These are phyloP conservation scores for Clavelina lepadiformis DNA, from an alignment of 23 tunicate genomes.

Conservation along the genomic window DNA sequence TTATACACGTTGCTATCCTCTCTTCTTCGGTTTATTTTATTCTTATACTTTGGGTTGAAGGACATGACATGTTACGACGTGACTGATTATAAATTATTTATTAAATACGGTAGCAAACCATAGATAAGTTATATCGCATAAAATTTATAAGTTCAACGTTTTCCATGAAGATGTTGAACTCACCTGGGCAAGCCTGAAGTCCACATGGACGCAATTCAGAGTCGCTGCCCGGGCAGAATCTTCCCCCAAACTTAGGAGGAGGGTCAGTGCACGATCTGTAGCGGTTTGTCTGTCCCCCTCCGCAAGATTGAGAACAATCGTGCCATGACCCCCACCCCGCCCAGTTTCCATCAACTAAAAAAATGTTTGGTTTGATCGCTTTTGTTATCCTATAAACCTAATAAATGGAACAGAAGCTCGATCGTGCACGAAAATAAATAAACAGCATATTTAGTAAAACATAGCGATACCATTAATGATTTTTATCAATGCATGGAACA, in stretches of 20 bases:
- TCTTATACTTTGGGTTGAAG: too few species aligned
- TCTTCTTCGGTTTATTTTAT: neutral
- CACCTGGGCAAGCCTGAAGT: constrained; percentile 75
- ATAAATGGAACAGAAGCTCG: neutral
- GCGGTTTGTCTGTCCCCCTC: constrained; percentile 74
- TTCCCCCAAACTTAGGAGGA: constrained; percentile 80
- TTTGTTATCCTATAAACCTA: neutral
- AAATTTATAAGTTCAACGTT: neutral
- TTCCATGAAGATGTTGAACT: too few species aligned
- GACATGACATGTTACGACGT: too few species aligned
- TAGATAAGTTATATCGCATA: neutral
- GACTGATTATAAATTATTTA: too few species aligned
- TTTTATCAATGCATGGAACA: too few species aligned
- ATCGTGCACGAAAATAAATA: neutral
- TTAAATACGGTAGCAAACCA: too few species aligned
- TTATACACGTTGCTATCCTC: neutral
- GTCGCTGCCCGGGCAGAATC: constrained; percentile 84
- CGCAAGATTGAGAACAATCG: constrained; percentile 80
- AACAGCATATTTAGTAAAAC: neutral
- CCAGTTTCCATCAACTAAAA: constrained; percentile 89
- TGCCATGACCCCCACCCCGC: constrained; percentile 75
- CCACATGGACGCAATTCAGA: constrained; percentile 63
- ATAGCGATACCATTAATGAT: neutral
- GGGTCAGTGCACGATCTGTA: constrained; percentile 87
- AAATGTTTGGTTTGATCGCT: neutral